A percentile compares a stretch with the other conserved stretches of the same genome.
These are phyloP conservation scores for Agonopterix arenella DNA, from an alignment of 2,888 invertebrate genomes.

Conservation along the genomic window DNA sequence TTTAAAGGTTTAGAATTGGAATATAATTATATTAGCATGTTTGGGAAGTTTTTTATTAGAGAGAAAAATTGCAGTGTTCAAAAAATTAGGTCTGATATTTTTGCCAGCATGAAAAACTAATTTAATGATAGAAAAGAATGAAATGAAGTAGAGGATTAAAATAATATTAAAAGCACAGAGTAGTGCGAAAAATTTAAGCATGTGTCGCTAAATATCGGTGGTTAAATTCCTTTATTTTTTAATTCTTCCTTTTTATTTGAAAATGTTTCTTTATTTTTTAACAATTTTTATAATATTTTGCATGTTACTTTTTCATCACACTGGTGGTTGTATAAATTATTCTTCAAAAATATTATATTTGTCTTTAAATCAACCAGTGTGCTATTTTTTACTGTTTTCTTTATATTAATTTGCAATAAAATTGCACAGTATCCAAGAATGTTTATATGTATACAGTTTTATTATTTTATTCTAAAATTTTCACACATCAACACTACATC, in stretches of 20 bases:
- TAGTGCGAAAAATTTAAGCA: slow-evolving; percentile 69
- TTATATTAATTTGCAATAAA: slow-evolving; percentile 33
- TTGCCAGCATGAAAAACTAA: slow-evolving; percentile 69
- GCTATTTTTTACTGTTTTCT: slow-evolving; percentile 21
- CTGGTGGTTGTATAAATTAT: slow-evolving; percentile 1
- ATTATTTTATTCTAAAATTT: slow-evolving; percentile 25
- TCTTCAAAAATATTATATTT: slow-evolving; percentile 1
- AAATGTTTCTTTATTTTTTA: slow-evolving; percentile 21
- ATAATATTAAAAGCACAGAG: slow-evolving; percentile 63
- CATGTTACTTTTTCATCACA: slow-evolving; percentile 9
- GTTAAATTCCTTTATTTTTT: slow-evolving; percentile 27
- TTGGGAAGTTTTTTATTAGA: slow-evolving; percentile 29
- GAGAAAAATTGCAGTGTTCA: slow-evolving; percentile 32
- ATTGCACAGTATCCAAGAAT: slow-evolving; percentile 30
- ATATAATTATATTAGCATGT: slow-evolving; percentile 47
- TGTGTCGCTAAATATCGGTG: slow-evolving; percentile 64
- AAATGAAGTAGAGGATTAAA: slow-evolving; percentile 44
- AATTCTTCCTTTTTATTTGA: slow-evolving; percentile 26
- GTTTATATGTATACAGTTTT: slow-evolving; percentile 22
- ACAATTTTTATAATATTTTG: slow-evolving; percentile 20
- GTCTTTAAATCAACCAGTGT: slow-evolving; percentile 7
- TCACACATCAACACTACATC: slow-evolving; percentile 51
- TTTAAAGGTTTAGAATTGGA: slow-evolving; percentile 35
- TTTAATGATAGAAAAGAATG: slow-evolving; percentile 51
- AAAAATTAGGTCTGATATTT: slow-evolving; percentile 35